A percentile compares a stretch with the other conserved stretches of the same genome.
These are phyloP conservation scores for Troides aeacus DNA, from an alignment of 2,888 invertebrate genomes.

Conservation along the genomic window DNA sequence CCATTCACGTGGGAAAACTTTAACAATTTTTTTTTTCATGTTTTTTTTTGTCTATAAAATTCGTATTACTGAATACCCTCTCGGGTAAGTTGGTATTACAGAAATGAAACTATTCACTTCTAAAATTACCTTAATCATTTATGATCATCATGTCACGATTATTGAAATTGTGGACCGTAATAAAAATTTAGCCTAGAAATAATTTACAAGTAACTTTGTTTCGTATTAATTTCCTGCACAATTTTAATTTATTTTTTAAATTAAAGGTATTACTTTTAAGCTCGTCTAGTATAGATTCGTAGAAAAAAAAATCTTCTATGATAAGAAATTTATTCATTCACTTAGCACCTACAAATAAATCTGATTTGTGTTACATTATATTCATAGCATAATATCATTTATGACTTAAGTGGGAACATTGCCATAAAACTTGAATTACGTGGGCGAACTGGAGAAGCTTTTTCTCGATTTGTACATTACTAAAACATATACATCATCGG, in stretches of 20 bases:
- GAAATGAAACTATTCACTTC: too few species aligned
- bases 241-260: too few species aligned
- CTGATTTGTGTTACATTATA: neutral
- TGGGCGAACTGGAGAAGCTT: neutral
- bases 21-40: neutral
- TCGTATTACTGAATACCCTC: neutral
- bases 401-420: conserved; percentile 3
- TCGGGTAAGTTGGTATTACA: neutral
- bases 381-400: conserved; percentile 1
- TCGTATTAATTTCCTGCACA: too few species aligned
- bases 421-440: conserved; percentile 10
- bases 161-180: too few species aligned
- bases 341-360: neutral
- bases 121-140: neutral
- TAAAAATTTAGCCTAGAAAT: neutral
- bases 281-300: too few species aligned
- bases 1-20: neutral
- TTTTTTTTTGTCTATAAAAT: neutral
- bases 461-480: conserved; percentile 1
- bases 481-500: neutral
- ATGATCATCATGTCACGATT: neutral
- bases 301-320: too few species aligned
- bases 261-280: too few species aligned
- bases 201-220: too few species aligned
- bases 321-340: neutral